Percentiles rank a stretch among this genome's conserved stretches.
Evolutionary conservation across 2,888 invertebrate species (phyloP).

Genomic region (Mamestra brassicae): DNA sequence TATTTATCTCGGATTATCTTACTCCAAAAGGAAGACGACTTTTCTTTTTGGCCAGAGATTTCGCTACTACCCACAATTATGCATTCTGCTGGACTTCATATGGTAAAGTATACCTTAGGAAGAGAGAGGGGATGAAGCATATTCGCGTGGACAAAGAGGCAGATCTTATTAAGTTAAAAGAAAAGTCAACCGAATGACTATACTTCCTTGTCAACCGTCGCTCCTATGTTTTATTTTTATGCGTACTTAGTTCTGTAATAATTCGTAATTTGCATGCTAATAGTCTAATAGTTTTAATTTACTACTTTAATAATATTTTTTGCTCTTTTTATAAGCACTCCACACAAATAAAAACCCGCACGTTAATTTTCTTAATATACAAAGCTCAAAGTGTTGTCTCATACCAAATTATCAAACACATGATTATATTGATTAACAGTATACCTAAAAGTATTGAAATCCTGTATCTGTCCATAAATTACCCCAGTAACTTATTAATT

Average conservation of each 20-base stretch:
- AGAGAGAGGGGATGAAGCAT: too few relatives aligned
- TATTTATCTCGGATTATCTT: too few relatives aligned
- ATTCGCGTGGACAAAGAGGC: too few relatives aligned
- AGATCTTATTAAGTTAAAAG: too few relatives aligned
- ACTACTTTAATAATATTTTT: not conserved
- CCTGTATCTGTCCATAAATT: too few relatives aligned
- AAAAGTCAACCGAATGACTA: not conserved
- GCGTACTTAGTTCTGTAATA: not conserved
- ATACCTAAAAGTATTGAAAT: not conserved
- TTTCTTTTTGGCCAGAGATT: too few relatives aligned
- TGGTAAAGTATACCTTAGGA: too few relatives aligned
- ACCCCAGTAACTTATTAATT: too few relatives aligned
- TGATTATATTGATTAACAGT: not conserved
- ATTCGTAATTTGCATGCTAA: not conserved
- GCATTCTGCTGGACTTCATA: too few relatives aligned
- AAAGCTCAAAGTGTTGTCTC: not conserved
- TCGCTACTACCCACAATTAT: too few relatives aligned
- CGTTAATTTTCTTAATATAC: not conserved
- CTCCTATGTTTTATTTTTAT: not conserved
- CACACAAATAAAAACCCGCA: not conserved
- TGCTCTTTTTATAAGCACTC: not conserved
- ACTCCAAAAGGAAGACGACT: too few relatives aligned
- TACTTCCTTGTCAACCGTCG: not conserved
- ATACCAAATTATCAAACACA: not conserved
- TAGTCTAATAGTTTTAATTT: not conserved